Conservation (phyloP, 2,113 vertebrate genomes). For the Zeus faber region DNA sequence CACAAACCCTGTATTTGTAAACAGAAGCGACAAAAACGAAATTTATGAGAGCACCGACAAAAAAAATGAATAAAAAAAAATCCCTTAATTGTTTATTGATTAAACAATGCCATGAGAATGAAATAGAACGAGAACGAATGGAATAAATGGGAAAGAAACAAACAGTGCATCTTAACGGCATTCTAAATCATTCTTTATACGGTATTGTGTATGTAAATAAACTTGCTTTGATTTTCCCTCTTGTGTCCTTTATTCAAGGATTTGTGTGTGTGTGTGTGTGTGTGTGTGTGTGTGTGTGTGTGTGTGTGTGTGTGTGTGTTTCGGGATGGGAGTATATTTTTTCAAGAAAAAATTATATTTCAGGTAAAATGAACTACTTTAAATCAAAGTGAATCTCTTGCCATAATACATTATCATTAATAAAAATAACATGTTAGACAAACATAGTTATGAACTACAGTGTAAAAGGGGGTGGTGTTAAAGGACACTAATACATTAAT, state of each 20-base stretch:
- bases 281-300: constrained; percentile 1
- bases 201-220: constrained; percentile 73
- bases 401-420: too few relatives aligned
- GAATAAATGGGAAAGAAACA: constrained; percentile 22
- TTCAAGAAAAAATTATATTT: too few relatives aligned
- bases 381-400: neutral
- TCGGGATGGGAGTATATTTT: too few relatives aligned
- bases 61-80: neutral
- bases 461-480: too few relatives aligned
- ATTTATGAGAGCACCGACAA: constrained; percentile 20
- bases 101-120: constrained; percentile 13
- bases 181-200: constrained; percentile 61
- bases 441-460: too few relatives aligned
- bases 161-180: constrained; percentile 50
- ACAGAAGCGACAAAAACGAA: too few relatives aligned
- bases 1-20: neutral
- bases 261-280: neutral
- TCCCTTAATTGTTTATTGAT: constrained; percentile 24
- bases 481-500: neutral
- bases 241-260: constrained; percentile 4
- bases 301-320: neutral
- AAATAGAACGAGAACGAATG: constrained; percentile 16
- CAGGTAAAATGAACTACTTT: neutral
- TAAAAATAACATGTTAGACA: too few relatives aligned
- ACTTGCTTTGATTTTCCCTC: constrained; percentile 64